Conservation (phyloP, 2,797 vertebrate genomes). For the Pangasius larnaudii region DNA sequence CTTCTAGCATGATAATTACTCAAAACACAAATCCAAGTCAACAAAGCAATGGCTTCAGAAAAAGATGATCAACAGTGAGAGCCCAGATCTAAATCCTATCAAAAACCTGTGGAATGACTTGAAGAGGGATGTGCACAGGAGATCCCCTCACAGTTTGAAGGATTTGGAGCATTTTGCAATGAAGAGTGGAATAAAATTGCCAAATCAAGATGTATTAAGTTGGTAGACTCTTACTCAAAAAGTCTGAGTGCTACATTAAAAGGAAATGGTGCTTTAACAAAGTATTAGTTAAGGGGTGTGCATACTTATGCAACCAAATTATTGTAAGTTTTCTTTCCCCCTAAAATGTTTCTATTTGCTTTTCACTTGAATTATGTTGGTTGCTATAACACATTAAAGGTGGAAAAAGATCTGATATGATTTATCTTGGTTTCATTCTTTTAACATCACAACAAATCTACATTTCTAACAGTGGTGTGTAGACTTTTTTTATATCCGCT, state of each 20-base stretch:
- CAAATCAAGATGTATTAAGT: not conserved
- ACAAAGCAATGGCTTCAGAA: too few species aligned
- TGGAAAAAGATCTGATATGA: not conserved
- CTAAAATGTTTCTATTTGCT: not conserved
- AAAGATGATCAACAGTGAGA: not conserved
- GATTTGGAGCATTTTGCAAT: not conserved
- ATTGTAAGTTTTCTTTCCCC: too few species aligned
- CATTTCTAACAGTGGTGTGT: not conserved
- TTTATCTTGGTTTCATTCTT: not conserved
- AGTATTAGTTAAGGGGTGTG: not conserved
- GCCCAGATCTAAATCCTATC: not conserved
- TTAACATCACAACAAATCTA: not conserved
- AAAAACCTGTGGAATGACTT: not conserved
- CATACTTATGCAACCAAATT: not conserved
- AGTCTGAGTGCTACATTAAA: not conserved
- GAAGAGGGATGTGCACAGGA: not conserved
- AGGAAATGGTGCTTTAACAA: not conserved
- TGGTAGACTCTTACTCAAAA: not conserved
- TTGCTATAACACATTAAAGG: not conserved
- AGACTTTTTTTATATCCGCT: not conserved
- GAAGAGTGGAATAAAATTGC: not conserved
- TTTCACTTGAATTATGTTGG: not conserved
- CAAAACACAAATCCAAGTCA: not conserved
- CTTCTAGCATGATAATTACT: not conserved
- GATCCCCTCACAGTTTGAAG: not conserved